Evolutionary conservation across 92 coral and sea anemone genomes (phyloP), one percentile per base, ranked within the genome.

Genomic region (Micromussa lordhowensis): DNA sequence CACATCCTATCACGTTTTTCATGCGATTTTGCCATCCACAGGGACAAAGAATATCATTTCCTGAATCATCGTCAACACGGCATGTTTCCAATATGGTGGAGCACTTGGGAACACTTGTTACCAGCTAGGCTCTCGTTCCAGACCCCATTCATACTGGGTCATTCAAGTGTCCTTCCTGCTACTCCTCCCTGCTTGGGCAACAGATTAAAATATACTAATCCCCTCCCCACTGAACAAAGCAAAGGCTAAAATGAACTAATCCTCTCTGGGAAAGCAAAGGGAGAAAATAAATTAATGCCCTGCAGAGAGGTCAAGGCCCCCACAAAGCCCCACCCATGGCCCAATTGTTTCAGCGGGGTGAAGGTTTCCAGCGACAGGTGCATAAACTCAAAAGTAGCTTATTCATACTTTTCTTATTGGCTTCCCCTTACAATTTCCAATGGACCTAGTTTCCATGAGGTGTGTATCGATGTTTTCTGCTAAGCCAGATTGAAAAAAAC

Each of bases 1-100:
- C 75, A 26, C 75, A 70, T 70, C 75, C 35, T 70, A 70, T 70
- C 75, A 70, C 14, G 74, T 68, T 68, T 68, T 68, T 29, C 74
- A 10, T 29, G 21, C 19, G 74, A 68, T 68, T 68, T 68, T 3
- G 74, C 74, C 74, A 29, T 68, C 74, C 74, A 2, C 28, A 68
- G 74, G 74, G 74, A 68, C 74, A 68, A 68, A 68, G 74, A 68
- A 68, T 68, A 29, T 32, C 74, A 68, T 36, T 5, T 36, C 38
- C 38, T 36, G 4, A 36, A 36, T 36, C 38, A 36, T 36, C 3
- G 4, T 36, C 38, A 40, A 68, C 35, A 17, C 3, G 6, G 15
- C 76, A 28, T 2, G 18, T 32, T 32, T 32, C 19, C 22, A 32
- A 28, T 32, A 26, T 26, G 38, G 75, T 5, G 36, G 48, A 2